These are phyloP conservation scores for Drosophila teissieri DNA, from an alignment of 1,140 invertebrate genomes.

Conservation along the genomic window DNA sequence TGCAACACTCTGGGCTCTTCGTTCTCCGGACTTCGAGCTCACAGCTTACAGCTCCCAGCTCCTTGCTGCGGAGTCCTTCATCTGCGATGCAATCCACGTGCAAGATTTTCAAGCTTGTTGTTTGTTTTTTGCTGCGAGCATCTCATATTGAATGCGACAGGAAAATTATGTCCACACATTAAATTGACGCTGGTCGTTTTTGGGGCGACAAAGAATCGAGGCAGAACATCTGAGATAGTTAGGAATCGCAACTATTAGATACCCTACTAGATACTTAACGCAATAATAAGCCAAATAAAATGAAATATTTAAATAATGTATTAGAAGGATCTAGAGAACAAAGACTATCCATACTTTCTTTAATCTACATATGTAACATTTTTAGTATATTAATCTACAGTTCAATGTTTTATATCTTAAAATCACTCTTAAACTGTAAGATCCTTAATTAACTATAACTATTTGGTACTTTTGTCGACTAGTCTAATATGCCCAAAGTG, in stretches of 20 bases:
- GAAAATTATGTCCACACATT: constrained; percentile 82
- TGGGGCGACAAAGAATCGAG: constrained; percentile 15
- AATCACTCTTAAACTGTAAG: too few species aligned
- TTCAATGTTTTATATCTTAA: too few species aligned
- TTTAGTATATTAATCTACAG: too few species aligned
- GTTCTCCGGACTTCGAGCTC: neutral
- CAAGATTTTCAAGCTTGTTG: constrained; percentile 69
- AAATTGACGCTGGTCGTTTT: constrained; percentile 67
- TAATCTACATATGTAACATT: too few species aligned
- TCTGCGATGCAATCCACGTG: constrained; percentile 79
- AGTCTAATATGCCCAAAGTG: constrained; percentile 1
- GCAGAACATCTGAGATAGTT: neutral
- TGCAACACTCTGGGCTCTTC: constrained; percentile 38
- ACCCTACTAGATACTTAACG: neutral
- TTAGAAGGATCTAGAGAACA: too few species aligned
- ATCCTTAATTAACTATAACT: too few species aligned
- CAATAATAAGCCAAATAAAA: too few species aligned
- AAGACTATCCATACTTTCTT: too few species aligned
- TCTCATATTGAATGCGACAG: constrained; percentile 77
- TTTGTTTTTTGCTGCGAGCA: constrained; percentile 44
- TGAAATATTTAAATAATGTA: too few species aligned
- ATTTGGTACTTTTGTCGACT: too few species aligned
- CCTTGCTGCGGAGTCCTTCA: constrained; percentile 19
- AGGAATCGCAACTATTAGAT: neutral
- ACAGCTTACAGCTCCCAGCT: too few species aligned